Evolutionary conservation across 1,140 invertebrate genomes (phyloP).

Genomic region (Sminthurides bifidus): DNA sequence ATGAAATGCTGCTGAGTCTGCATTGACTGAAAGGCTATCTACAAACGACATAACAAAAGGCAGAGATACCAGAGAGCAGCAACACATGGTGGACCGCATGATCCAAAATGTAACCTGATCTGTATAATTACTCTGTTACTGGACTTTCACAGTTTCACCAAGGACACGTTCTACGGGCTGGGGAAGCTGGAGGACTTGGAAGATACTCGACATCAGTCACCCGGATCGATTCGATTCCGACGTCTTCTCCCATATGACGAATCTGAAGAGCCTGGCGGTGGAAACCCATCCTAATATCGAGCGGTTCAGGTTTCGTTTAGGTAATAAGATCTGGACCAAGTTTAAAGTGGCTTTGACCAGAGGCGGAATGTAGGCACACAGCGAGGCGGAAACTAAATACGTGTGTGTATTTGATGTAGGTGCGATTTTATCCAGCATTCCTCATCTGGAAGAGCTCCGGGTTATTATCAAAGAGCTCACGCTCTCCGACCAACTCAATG

Average conservation of each 20-base stretch:
- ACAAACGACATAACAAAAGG: no score
- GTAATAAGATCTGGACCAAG: slow-evolving; percentile 33
- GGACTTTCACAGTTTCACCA: slow-evolving; percentile 37
- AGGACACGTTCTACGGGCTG: slow-evolving; percentile 41
- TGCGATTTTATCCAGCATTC: slow-evolving; percentile 43
- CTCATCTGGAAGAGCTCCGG: slow-evolving; percentile 47
- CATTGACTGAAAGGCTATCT: no score
- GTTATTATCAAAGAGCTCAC: slow-evolving; percentile 57
- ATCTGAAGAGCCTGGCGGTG: slow-evolving; percentile 46
- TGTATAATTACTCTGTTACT: neutral
- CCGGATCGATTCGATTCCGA: slow-evolving; percentile 48
- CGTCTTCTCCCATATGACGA: slow-evolving; percentile 48
- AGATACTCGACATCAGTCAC: slow-evolving; percentile 37
- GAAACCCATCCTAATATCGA: slow-evolving; percentile 54
- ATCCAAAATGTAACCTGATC: slow-evolving; percentile 2
- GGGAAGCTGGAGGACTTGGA: slow-evolving; percentile 40
- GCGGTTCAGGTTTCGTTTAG: slow-evolving; percentile 48
- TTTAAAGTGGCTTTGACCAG: no score
- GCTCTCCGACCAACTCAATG: slow-evolving; percentile 56
- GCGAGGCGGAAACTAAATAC: no score
- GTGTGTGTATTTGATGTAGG: no score
- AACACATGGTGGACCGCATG: slow-evolving; percentile 19
- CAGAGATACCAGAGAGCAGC: no score
- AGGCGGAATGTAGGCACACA: no score
- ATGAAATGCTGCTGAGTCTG: no score